Conservation (phyloP, 2,113 vertebrate genomes). For the Hemiprocne comata region DNA sequence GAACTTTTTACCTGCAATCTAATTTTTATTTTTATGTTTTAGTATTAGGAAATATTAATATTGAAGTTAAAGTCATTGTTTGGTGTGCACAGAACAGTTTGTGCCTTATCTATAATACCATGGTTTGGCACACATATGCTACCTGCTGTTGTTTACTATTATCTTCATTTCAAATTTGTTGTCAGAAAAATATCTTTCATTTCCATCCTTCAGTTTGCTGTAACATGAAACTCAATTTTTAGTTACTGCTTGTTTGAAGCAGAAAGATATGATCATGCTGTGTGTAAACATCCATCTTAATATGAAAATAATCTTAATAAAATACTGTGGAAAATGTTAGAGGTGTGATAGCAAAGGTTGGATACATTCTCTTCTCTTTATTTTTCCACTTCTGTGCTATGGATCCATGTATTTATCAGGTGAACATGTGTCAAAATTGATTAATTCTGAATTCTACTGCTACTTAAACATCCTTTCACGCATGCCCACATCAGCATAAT, state of each 20-base stretch:
- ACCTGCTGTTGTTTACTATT: neutral
- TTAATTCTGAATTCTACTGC: constrained; percentile 19
- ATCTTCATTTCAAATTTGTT: constrained; percentile 10
- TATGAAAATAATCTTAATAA: neutral
- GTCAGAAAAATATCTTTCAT: constrained; percentile 11
- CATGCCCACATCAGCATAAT: neutral
- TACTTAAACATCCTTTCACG: constrained; percentile 30
- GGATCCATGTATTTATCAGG: neutral
- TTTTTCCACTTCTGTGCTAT: neutral
- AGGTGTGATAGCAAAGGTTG: neutral
- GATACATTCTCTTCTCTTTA: neutral
- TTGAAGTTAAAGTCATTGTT: neutral
- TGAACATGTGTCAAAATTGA: neutral
- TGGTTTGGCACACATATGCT: neutral
- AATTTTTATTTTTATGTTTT: neutral
- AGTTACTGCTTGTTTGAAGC: neutral
- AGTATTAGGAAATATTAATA: neutral
- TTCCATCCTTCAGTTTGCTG: neutral
- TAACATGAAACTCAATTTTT: neutral
- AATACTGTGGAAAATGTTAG: neutral
- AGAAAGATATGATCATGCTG: neutral
- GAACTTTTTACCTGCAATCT: neutral
- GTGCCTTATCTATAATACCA: neutral
- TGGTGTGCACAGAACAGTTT: neutral
- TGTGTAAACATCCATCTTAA: neutral